Percentiles rank a stretch among this genome's conserved stretches.
Evolutionary conservation across 2,888 invertebrate species (phyloP).

Genomic region (Aphrophora alni): DNA sequence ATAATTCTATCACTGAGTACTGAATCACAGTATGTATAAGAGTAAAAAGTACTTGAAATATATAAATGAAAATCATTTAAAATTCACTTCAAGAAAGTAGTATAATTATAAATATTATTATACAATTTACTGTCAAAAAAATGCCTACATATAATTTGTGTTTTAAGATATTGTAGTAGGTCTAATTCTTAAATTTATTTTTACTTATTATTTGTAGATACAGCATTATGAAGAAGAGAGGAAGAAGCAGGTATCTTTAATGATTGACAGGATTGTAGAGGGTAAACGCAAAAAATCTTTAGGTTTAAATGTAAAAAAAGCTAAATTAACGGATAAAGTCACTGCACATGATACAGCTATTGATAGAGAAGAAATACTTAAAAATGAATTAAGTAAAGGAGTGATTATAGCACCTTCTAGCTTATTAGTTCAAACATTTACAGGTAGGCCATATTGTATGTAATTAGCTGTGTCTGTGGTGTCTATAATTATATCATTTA

Average conservation of each 20-base stretch:
- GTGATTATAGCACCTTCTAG: slow-evolving; percentile 62
- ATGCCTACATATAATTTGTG: too few relatives aligned
- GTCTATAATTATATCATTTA: too few relatives aligned
- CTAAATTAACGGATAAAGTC: slow-evolving; percentile 43
- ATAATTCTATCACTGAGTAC: too few relatives aligned
- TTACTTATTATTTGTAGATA: slow-evolving; percentile 46
- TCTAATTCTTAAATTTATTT: not conserved
- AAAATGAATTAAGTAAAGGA: slow-evolving; percentile 74
- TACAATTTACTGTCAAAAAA: too few relatives aligned
- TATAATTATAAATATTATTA: too few relatives aligned
- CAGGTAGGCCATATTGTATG: slow-evolving; percentile 62
- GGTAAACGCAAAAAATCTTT: slow-evolving; percentile 76
- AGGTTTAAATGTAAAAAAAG: slow-evolving; percentile 55
- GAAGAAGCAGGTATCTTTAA: slow-evolving; percentile 65
- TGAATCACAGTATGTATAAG: too few relatives aligned
- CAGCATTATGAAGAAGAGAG: slow-evolving; percentile 61
- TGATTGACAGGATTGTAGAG: slow-evolving; percentile 76
- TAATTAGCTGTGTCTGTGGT: not conserved
- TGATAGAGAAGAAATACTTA: slow-evolving; percentile 67
- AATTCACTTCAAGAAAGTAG: too few relatives aligned
- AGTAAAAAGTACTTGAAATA: too few relatives aligned
- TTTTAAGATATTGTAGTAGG: not conserved
- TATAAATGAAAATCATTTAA: too few relatives aligned
- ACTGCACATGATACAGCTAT: slow-evolving; percentile 53
- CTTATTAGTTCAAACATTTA: slow-evolving; percentile 73